These are phyloP conservation scores for Labrus mixtus DNA, from an alignment of 2,113 vertebrate genomes.

Conservation along the genomic window DNA sequence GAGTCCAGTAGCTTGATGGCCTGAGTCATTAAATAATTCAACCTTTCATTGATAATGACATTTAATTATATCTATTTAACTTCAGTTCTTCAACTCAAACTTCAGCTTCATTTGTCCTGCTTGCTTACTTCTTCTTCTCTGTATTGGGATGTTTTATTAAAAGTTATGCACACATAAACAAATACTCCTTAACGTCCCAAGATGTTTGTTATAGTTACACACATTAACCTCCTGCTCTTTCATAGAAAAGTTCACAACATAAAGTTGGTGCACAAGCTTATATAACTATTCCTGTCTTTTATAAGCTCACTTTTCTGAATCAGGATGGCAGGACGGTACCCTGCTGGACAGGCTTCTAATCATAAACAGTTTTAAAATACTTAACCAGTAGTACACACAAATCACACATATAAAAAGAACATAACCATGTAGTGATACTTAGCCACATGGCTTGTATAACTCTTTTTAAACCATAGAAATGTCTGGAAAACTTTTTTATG, in stretches of 20 bases:
- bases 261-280: too few species aligned
- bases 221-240: neutral
- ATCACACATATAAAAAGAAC: neutral
- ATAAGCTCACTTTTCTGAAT: too few species aligned
- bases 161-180: neutral
- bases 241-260: neutral
- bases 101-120: neutral
- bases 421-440: neutral
- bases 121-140: neutral
- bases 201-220: neutral
- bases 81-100: too few species aligned
- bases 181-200: neutral
- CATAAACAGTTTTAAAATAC: neutral
- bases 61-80: too few species aligned
- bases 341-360: neutral
- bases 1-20: too few species aligned
- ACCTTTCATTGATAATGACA: too few species aligned
- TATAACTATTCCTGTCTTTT: too few species aligned
- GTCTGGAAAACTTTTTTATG: too few species aligned
- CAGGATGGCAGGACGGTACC: too few species aligned
- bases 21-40: too few species aligned
- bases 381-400: too few species aligned
- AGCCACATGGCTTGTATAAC: neutral
- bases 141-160: neutral
- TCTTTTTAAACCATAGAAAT: too few species aligned